These are phyloP conservation scores for Thereva unica DNA, from an alignment of 2,888 invertebrate genomes.

Conservation along the genomic window DNA sequence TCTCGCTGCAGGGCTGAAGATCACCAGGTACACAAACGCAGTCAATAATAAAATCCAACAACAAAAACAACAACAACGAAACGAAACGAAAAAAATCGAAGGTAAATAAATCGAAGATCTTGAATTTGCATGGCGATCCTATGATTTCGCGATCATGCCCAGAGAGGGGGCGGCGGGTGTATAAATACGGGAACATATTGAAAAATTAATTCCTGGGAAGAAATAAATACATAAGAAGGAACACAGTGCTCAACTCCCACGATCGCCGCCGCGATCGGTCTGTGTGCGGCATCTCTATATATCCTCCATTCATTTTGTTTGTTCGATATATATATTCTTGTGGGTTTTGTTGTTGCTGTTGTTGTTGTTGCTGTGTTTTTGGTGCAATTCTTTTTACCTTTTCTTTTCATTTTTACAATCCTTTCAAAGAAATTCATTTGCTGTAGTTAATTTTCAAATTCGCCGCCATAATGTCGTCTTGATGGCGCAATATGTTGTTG, in stretches of 20 bases:
- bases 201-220: constrained; percentile 41
- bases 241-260: constrained; percentile 38
- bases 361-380: constrained; percentile 16
- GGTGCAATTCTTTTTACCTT: constrained; percentile 15
- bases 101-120: constrained; percentile 20
- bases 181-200: constrained; percentile 41
- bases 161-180: constrained; percentile 34
- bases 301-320: constrained; percentile 8
- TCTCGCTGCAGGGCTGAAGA: constrained; percentile 22
- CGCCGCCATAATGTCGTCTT: constrained; percentile 43
- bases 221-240: constrained; percentile 26
- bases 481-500: constrained; percentile 40
- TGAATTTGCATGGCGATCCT: constrained; percentile 23
- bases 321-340: constrained; percentile 1
- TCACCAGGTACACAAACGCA: constrained; percentile 30
- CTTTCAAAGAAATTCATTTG: constrained; percentile 42
- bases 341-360: constrained; percentile 11
- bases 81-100: neutral
- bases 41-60: constrained; percentile 29
- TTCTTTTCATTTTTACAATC: constrained; percentile 37
- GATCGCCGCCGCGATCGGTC: constrained; percentile 42
- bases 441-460: constrained; percentile 42
- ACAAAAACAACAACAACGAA: neutral
- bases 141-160: neutral
- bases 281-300: constrained; percentile 33